Conservation (phyloP, 2,797 vertebrate genomes). For the Platalea minor region DNA sequence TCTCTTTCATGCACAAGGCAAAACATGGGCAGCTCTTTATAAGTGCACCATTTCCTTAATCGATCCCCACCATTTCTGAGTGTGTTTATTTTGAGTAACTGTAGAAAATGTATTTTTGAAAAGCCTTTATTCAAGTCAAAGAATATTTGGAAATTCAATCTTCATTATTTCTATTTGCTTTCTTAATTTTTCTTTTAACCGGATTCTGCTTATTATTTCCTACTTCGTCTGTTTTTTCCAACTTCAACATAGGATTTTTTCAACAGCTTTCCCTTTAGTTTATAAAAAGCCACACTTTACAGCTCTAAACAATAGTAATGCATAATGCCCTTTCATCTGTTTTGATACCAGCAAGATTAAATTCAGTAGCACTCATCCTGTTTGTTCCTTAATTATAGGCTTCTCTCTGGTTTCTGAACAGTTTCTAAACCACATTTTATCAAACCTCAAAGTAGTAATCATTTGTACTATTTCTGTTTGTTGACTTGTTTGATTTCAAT, state of each 20-base stretch:
- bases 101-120: background rate
- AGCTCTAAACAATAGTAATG: background rate
- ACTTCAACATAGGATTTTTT: background rate
- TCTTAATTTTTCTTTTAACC: background rate
- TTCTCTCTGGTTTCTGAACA: background rate
- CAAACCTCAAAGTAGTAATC: background rate
- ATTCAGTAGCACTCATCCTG: background rate
- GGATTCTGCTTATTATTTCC: background rate
- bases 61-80: background rate
- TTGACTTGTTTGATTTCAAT: background rate
- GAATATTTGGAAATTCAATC: background rate
- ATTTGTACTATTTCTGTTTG: background rate
- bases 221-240: background rate
- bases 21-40: background rate
- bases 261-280: background rate
- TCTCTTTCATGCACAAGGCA: background rate
- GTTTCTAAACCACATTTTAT: background rate
- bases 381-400: background rate
- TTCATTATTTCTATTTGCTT: background rate
- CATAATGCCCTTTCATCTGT: background rate
- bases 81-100: background rate
- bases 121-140: background rate
- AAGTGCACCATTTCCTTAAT: background rate
- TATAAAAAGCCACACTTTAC: background rate
- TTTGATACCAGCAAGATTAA: conserved; percentile 1